Evolutionary conservation across 2,113 vertebrate genomes (phyloP).

Genomic region (Hipposideros armiger): DNA sequence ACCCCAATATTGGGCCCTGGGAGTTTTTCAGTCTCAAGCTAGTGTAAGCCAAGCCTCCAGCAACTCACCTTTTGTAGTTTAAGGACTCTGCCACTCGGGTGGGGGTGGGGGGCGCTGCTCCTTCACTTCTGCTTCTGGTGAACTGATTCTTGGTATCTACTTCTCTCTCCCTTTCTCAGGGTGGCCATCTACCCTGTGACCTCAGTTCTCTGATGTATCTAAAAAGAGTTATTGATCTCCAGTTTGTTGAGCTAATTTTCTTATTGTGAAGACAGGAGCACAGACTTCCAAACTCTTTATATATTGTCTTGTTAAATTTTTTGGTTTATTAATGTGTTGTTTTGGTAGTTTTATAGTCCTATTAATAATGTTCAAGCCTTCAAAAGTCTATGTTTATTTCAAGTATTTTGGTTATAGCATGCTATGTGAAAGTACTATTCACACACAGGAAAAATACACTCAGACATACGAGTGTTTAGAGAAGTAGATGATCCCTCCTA

Average conservation of each 20-base stretch:
- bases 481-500: not conserved
- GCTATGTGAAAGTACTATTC: not conserved
- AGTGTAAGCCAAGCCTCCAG: not conserved
- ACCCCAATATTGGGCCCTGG: not conserved
- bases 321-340: not conserved
- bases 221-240: not conserved
- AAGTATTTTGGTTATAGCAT: not conserved
- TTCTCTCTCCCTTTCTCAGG: not conserved
- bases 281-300: not conserved
- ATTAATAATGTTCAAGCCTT: not conserved
- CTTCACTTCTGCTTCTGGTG: not conserved
- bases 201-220: not conserved
- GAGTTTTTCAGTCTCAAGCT: not conserved
- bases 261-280: not conserved
- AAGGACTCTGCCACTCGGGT: not conserved
- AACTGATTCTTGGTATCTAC: not conserved
- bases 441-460: not conserved
- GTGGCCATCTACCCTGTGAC: not conserved
- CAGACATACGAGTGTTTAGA: not conserved
- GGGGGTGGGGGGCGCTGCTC: not conserved
- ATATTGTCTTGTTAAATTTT: not conserved
- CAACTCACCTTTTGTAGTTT: not conserved
- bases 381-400: not conserved
- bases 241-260: not conserved
- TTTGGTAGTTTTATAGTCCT: not conserved